Evolutionary conservation across 2,888 invertebrate species (phyloP), one percentile per base, ranked within the genome.

Genomic region (Galerucella nymphaeae): DNA sequence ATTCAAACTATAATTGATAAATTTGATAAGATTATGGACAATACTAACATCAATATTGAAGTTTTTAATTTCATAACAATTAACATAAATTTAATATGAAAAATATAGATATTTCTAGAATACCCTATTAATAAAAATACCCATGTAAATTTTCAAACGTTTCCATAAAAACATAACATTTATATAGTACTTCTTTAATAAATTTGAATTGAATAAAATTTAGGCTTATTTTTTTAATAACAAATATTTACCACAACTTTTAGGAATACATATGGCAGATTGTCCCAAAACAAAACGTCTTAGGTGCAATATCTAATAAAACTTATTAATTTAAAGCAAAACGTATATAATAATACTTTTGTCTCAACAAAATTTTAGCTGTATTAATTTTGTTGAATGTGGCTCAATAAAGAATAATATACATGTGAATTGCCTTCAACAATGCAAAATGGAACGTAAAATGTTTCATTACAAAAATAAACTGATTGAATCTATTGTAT

Each of bases 381-480:
- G 63, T 73, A 71, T 76, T 71, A 41, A 73, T 78, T 79, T 78
- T 72, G 66, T 78, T 78, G 73, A 75, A 80, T 80, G 77, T 79
- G 80, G 82, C 82, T 83, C 82, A 83, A 82, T 78, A 41, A 64
- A 71, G 74, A 73, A 75, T 75, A 77, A 80, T 76, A 77, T 81
- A 76, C 75, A 77, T 80, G 78, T 80, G 75, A 76, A 81, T 77
- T 83, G 84, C 83, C 84, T 84, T 83, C 83, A 83, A 83, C 83
- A 84, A 84, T 84, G 83, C 83, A 83, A 84, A 83, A 81, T 82
- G 77, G 83, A 83, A 76, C 72, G 48, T 78, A 64, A 55, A 75
- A 10, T 58, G 58, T 58, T 30, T 30, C 30, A 30, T 58, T 58
- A 3, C 30, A 58, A 23, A 58, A 8, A 48, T 48, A 6, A n/a